Percentiles rank a stretch among this genome's conserved stretches.
These are phyloP conservation scores for Cirrhinus mrigala DNA, from an alignment of 2,797 vertebrate species.

Conservation along the genomic window DNA sequence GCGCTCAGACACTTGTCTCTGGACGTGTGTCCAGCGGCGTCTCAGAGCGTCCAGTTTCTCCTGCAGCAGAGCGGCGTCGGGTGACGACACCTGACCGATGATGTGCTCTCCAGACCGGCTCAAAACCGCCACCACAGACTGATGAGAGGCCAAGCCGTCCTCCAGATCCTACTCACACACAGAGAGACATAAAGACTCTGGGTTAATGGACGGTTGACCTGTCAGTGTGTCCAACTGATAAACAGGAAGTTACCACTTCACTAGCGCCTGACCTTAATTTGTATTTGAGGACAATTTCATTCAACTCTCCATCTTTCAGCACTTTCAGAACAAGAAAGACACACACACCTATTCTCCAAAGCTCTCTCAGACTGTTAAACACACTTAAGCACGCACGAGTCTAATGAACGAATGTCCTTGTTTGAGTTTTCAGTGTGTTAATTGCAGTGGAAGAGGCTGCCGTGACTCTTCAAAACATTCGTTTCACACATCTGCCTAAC, in stretches of 20 bases:
- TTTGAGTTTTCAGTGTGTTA: not conserved
- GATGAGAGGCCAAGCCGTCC: slow-evolving; percentile 85
- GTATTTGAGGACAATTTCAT: slow-evolving; percentile 33
- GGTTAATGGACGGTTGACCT: slow-evolving; percentile 16
- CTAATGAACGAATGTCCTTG: not conserved
- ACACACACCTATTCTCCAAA: not conserved
- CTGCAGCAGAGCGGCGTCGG: slow-evolving; percentile 85
- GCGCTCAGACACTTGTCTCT: slow-evolving; percentile 79
- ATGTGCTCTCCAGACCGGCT: slow-evolving; percentile 86
- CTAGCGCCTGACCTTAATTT: slow-evolving; percentile 26
- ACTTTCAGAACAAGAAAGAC: not conserved
- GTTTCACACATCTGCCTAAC: not conserved
- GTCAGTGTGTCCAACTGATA: slow-evolving; percentile 1
- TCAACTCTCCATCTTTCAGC: not conserved
- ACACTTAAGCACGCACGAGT: slow-evolving; percentile 1
- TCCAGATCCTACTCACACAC: slow-evolving; percentile 85
- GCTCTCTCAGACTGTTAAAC: slow-evolving; percentile 17
- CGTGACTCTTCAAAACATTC: not conserved
- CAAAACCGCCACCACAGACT: slow-evolving; percentile 78
- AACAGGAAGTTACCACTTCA: not conserved
- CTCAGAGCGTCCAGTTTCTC: slow-evolving; percentile 86
- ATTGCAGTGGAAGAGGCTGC: not conserved
- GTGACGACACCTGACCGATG: slow-evolving; percentile 84
- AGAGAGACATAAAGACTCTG: not conserved
- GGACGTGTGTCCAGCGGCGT: slow-evolving; percentile 83